Base-by-base conservation (phyloP, 2,888 invertebrate genomes). In the Heliconius ismenius region DNA sequence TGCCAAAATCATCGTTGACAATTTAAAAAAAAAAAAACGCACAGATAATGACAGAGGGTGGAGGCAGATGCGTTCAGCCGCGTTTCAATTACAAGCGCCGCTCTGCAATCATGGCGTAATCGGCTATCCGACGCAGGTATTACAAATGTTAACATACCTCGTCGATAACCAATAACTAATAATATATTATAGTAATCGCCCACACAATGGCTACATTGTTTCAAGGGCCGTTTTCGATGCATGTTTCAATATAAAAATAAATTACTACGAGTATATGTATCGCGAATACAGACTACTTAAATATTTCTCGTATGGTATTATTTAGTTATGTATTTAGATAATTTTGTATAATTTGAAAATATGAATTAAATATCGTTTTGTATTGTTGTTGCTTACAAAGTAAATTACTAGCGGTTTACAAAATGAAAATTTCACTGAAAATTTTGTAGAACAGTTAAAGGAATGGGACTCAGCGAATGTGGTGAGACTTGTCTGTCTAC, bases 21-120 rank as follows among this genome's bases (percentile, higher is more conserved):
- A 83, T 82, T 82, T 81, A 78, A 83, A 83, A 85, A 83, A 82
- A 26, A 78, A 83, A 83, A 85, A 83, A 81, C 81, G 81, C 82
- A 83, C 84, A 82, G 79, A 82, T 90, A 90, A 90, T 90, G 85
- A 89, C 85, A 88, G 89, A 79, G 82, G 81, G 83, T 81, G 79
- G 82, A 79, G 81, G 83, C 84, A 84, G 84, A 84, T 84, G 84
- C 82, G 81, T 83, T 85, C 84, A 82, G 83, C 81, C 82, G 86
- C 85, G 88, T 86, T 89, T 88, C 89, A 89, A 89, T 89, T 88
- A 87, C 81, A 79, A 76, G 79, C 79, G 81, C 92, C 92, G 94
- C 89, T 86, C 90, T 89, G 88, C 91, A 91, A 93, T 93, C 92
- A 90, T 86, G 86, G 86, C 83, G 87, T 90, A 91, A 91, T 90